These are phyloP conservation scores for Thaumetopoea pityocampa DNA, from an alignment of 1,140 invertebrate species.

Conservation along the genomic window DNA sequence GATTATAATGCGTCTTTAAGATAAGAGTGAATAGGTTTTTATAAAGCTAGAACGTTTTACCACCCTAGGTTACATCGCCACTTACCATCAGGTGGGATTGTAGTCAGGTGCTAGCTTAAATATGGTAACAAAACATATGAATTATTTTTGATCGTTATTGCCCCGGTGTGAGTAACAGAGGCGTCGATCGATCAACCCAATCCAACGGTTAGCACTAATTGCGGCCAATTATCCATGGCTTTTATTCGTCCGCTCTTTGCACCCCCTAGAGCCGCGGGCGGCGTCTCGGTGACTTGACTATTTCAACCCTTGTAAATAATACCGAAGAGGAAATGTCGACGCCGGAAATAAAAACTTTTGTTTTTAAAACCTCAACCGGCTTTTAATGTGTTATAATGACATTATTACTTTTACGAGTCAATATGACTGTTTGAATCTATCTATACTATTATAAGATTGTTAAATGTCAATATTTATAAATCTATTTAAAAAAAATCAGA, in stretches of 20 bases:
- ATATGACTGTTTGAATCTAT: too few species aligned
- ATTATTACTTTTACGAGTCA: slow-evolving; percentile 4
- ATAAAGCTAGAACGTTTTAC: too few species aligned
- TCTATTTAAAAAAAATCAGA: too few species aligned
- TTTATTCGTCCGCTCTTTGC: slow-evolving; percentile 37
- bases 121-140: too few species aligned
- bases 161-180: slow-evolving; percentile 22
- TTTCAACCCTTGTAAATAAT: slow-evolving; percentile 22
- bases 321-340: slow-evolving; percentile 14
- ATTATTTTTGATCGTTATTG: slow-evolving; percentile 37
- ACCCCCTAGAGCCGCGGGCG: slow-evolving; percentile 3
- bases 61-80: too few species aligned
- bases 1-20: too few species aligned
- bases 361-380: slow-evolving; percentile 2
- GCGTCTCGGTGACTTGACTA: slow-evolving; percentile 20
- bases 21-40: too few species aligned
- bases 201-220: slow-evolving; percentile 34
- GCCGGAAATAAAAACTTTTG: slow-evolving; percentile 15
- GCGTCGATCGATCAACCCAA: slow-evolving; percentile 34
- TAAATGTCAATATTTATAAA: too few species aligned
- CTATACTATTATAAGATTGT: too few species aligned
- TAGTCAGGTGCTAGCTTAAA: too few species aligned
- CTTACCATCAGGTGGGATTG: too few species aligned
- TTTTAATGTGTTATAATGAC: too few species aligned
- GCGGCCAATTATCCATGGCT: slow-evolving; percentile 36